Evolutionary conservation across 2,888 invertebrate species (phyloP).

Genomic region (Aethes cnicana): DNA sequence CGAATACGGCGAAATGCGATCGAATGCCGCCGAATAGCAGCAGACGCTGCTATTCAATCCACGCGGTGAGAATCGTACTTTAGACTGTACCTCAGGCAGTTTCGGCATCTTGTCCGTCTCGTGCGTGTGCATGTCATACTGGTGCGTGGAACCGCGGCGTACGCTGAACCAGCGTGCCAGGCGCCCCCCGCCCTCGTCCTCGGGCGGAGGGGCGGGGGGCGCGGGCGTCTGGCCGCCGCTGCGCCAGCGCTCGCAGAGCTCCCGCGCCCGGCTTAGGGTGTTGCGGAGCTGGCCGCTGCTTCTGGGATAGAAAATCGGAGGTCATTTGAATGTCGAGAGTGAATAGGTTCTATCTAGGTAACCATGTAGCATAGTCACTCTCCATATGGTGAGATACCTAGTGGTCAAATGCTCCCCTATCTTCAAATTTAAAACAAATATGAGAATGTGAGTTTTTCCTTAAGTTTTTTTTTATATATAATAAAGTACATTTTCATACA

Average conservation of each 20-base stretch:
- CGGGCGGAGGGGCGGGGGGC: conserved; percentile 71
- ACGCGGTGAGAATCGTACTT: no score
- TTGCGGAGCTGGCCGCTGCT: conserved; percentile 90
- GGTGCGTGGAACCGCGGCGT: conserved; percentile 90
- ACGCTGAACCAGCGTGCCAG: conserved; percentile 95
- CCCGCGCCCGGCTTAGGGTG: conserved; percentile 91
- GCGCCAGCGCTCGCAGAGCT: conserved; percentile 92
- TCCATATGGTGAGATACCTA: no score
- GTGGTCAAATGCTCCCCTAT: no score
- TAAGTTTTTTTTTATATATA: no score
- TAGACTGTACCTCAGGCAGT: conserved; percentile 91
- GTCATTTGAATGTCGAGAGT: conserved; percentile 15
- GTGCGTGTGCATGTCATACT: conserved; percentile 86
- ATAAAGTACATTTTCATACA: no score
- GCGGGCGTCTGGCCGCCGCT: conserved; percentile 65
- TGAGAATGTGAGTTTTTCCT: no score
- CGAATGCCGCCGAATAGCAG: no score
- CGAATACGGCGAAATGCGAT: no score
- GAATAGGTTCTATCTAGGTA: no score
- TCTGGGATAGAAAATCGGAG: conserved; percentile 59
- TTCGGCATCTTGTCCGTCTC: conserved; percentile 88
- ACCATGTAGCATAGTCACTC: no score
- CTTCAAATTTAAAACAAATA: no score
- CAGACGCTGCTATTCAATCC: no score
- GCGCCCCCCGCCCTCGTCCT: conserved; percentile 87